Percentiles rank a stretch among this genome's conserved stretches.
Evolutionary conservation across 2,113 vertebrate genomes (phyloP).

Genomic region (Mastomys natalensis): DNA sequence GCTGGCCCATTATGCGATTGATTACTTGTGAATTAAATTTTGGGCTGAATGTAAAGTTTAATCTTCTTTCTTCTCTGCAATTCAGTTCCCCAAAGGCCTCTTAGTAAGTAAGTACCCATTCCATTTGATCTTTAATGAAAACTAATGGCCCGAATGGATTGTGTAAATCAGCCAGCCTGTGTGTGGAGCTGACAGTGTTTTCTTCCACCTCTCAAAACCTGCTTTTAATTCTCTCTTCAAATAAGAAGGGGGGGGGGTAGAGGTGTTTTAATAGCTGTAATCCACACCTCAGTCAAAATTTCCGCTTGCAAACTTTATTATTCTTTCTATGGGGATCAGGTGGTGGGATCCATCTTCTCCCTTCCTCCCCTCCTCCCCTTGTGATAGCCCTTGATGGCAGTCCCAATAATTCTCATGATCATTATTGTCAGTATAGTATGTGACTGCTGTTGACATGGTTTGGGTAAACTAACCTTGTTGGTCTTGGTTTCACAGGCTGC

Average conservation of each 20-base stretch:
- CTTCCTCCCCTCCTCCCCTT: constrained; percentile 82
- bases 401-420: constrained; percentile 74
- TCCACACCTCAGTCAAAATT: constrained; percentile 93
- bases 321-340: constrained; percentile 84
- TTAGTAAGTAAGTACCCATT: constrained; percentile 99
- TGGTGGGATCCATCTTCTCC: constrained; percentile 72
- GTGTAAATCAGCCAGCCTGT: constrained; percentile 99
- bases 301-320: constrained; percentile 91
- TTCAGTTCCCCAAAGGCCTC: constrained; percentile 99
- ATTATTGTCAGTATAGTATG: constrained; percentile 76
- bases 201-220: constrained; percentile 93
- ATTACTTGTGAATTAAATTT: constrained; percentile 99
- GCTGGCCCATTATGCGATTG: constrained; percentile 99
- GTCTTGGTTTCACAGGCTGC: constrained; percentile 19
- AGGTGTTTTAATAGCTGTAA: constrained; percentile 93
- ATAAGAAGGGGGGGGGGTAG: constrained; percentile 88
- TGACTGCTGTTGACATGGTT: constrained; percentile 80
- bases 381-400: constrained; percentile 64
- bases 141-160: constrained; percentile 99
- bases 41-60: constrained; percentile 99
- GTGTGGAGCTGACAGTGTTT: constrained; percentile 98
- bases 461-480: constrained; percentile 65
- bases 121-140: constrained; percentile 99
- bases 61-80: constrained; percentile 99
- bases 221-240: constrained; percentile 93